These are phyloP conservation scores for Drosophila subobscura DNA, from an alignment of 1,140 invertebrate genomes.

Conservation along the genomic window DNA sequence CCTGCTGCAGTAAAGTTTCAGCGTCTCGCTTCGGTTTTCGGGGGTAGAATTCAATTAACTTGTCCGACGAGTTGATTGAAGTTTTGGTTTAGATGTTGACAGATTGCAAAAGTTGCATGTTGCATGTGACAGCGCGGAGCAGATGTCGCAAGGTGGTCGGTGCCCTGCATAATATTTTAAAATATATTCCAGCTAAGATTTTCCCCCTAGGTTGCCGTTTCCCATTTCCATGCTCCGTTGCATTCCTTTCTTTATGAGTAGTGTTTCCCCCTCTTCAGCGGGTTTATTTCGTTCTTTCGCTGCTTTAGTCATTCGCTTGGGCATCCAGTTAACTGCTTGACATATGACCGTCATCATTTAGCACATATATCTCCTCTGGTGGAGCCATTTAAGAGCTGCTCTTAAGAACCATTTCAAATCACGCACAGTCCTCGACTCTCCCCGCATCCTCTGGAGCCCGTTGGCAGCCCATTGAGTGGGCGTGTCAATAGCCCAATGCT, in stretches of 20 bases:
- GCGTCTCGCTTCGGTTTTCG: slow-evolving; percentile 13
- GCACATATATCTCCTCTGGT: slow-evolving; percentile 35
- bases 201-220: neutral
- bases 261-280: too few species aligned
- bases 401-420: slow-evolving; percentile 71
- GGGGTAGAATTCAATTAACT: slow-evolving; percentile 66
- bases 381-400: slow-evolving; percentile 43
- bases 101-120: slow-evolving; percentile 34
- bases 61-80: slow-evolving; percentile 52
- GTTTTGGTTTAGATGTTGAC: slow-evolving; percentile 40
- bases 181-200: slow-evolving; percentile 3
- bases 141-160: neutral
- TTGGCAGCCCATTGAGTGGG: slow-evolving; percentile 60
- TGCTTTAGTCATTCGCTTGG: slow-evolving; percentile 3
- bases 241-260: too few species aligned
- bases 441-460: slow-evolving; percentile 1
- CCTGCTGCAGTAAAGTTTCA: slow-evolving; percentile 26
- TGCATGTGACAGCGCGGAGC: slow-evolving; percentile 1
- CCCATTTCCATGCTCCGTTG: too few species aligned
- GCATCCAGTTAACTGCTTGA: slow-evolving; percentile 62
- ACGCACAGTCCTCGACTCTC: slow-evolving; percentile 23
- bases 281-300: too few species aligned
- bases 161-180: slow-evolving; percentile 8
- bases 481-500: slow-evolving; percentile 67
- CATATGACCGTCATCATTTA: slow-evolving; percentile 69